phyloP scores from a whole-genome alignment of 2,797 vertebrate species.

The Sebastiscus tertius region DNA sequence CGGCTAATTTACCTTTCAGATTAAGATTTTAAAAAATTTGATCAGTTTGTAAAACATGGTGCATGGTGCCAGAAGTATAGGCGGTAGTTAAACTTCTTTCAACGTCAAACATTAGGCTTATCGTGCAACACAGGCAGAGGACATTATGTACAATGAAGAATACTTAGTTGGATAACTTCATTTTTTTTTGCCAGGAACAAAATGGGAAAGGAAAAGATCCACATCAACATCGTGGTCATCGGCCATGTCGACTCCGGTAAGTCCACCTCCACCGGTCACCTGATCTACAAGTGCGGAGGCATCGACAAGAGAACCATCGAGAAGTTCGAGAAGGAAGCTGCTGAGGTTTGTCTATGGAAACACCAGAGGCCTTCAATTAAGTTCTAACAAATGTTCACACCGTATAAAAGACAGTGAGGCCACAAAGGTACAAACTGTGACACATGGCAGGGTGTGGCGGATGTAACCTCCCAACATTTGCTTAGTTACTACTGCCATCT shows the following conservation, averaged over 20 bases:
- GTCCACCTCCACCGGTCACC: slow-evolving; percentile 85
- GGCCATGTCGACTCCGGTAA: slow-evolving; percentile 89
- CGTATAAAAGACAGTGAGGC: neutral
- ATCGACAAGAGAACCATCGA: slow-evolving; percentile 88
- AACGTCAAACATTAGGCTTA: neutral
- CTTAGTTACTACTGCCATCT: neutral
- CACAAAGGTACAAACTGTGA: neutral
- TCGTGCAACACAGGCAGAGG: neutral
- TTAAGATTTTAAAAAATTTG: neutral
- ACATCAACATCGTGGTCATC: slow-evolving; percentile 89
- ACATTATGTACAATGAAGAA: neutral
- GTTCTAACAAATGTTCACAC: neutral
- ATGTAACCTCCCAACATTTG: neutral
- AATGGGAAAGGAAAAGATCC: slow-evolving; percentile 86
- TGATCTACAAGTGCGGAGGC: slow-evolving; percentile 89
- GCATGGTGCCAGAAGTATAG: neutral
- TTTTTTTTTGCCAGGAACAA: neutral
- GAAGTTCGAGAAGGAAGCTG: slow-evolving; percentile 88
- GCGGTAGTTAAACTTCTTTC: neutral
- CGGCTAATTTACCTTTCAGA: neutral
- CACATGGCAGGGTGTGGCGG: neutral
- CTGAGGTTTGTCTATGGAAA: slow-evolving; percentile 72
- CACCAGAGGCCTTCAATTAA: slow-evolving; percentile 37
- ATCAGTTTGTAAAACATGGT: neutral
- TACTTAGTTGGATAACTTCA: neutral